Conservation (phyloP, 2,797 vertebrate genomes). For the Onychomys arenicola region DNA sequence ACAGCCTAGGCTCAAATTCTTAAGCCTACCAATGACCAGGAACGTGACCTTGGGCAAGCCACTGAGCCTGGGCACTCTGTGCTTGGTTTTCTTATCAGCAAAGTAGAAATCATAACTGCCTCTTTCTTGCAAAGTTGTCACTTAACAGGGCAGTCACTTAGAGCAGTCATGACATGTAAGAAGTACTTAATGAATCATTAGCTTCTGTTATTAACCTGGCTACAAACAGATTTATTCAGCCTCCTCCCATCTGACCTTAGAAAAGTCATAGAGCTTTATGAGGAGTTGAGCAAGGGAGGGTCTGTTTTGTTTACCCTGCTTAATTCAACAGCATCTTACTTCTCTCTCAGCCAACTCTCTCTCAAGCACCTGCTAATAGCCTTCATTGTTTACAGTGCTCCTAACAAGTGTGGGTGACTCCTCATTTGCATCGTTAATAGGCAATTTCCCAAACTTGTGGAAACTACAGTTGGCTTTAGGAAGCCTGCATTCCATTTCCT, state of each 20-base stretch:
- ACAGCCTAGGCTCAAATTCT: background rate
- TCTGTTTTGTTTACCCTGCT: slow-evolving; percentile 66
- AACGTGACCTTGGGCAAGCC: background rate
- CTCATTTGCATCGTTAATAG: slow-evolving; percentile 71
- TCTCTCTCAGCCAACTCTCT: slow-evolving; percentile 17
- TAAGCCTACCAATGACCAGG: background rate
- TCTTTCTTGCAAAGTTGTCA: background rate
- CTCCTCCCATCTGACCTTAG: background rate
- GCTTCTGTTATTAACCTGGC: background rate
- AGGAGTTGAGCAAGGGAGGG: background rate
- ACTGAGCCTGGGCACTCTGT: background rate
- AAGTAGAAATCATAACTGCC: background rate
- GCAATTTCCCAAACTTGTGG: slow-evolving; percentile 41
- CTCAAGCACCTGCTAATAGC: slow-evolving; percentile 66
- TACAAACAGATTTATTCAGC: background rate
- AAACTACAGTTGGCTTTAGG: slow-evolving; percentile 49
- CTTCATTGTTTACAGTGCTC: slow-evolving; percentile 66
- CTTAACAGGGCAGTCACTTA: background rate
- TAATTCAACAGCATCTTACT: slow-evolving; percentile 53
- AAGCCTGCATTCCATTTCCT: background rate
- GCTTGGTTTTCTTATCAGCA: background rate
- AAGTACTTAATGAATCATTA: background rate
- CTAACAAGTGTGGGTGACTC: slow-evolving; percentile 54
- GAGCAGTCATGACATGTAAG: background rate
- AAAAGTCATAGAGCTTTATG: slow-evolving; percentile 1